Conservation (phyloP, 2,113 vertebrate genomes). For the Cathartes aura region DNA sequence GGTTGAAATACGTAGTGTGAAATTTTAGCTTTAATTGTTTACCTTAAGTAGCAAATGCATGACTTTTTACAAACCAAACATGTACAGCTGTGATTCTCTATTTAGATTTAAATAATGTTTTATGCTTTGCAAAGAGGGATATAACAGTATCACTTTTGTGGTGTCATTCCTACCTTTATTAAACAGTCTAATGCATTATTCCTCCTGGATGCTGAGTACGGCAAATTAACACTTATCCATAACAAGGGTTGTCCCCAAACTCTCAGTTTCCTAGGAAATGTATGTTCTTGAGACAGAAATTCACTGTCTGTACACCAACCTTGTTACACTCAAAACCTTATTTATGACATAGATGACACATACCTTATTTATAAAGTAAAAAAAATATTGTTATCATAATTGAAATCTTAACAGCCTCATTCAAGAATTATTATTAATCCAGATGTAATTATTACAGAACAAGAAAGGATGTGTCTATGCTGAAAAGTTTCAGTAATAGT, state of each 20-base stretch:
- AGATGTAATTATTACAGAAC: background rate
- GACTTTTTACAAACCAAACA: background rate
- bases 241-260: background rate
- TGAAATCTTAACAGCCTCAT: background rate
- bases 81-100: background rate
- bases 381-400: background rate
- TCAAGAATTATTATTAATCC: background rate
- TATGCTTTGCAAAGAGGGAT: background rate
- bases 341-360: background rate
- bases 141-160: background rate
- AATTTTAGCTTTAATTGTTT: background rate
- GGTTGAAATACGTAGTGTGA: background rate
- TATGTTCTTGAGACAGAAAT: background rate
- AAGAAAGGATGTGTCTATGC: background rate
- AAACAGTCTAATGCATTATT: background rate
- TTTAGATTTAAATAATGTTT: background rate
- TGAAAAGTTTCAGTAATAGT: background rate
- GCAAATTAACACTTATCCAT: background rate
- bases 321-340: background rate
- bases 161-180: background rate
- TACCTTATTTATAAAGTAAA: background rate
- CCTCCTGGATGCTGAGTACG: background rate
- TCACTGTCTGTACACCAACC: background rate
- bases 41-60: background rate
- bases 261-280: background rate